Evolutionary conservation across 2,888 invertebrate genomes (phyloP).

Genomic region (Sympetrum striolatum): DNA sequence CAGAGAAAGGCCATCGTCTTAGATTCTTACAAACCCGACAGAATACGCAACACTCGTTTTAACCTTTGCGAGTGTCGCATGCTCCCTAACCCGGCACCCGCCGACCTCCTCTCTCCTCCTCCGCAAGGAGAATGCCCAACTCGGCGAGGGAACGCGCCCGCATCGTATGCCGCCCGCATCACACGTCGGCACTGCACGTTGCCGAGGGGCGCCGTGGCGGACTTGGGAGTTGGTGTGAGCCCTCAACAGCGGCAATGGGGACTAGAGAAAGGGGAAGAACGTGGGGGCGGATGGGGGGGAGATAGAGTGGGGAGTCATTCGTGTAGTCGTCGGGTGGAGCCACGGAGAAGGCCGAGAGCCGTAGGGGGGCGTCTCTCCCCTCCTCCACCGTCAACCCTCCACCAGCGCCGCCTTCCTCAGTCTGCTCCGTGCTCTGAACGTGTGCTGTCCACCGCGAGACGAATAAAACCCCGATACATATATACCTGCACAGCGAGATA

Average conservation of each 20-base stretch:
- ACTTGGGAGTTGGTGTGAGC: background rate
- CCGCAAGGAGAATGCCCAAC: background rate
- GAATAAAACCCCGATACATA: background rate
- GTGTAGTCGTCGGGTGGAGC: constrained; percentile 24
- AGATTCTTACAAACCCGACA: too few species aligned
- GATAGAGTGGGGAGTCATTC: background rate
- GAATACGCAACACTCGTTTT: too few species aligned
- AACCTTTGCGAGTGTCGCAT: background rate
- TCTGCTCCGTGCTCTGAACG: constrained; percentile 40
- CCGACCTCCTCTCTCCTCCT: background rate
- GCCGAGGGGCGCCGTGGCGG: constrained; percentile 17
- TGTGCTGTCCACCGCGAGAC: constrained; percentile 23
- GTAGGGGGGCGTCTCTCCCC: background rate
- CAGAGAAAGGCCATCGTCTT: too few species aligned
- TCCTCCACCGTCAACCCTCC: background rate
- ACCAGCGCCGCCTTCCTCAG: constrained; percentile 10
- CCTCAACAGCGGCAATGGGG: background rate
- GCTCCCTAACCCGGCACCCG: background rate
- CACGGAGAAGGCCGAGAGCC: constrained; percentile 29
- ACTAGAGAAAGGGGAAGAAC: background rate
- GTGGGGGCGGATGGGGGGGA: background rate
- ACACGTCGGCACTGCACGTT: constrained; percentile 16
- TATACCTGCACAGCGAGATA: background rate
- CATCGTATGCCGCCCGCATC: constrained; percentile 29
- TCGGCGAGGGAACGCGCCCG: background rate